phyloP scores from a whole-genome alignment of 2,113 vertebrate species.

The Pyrgilauda ruficollis region DNA sequence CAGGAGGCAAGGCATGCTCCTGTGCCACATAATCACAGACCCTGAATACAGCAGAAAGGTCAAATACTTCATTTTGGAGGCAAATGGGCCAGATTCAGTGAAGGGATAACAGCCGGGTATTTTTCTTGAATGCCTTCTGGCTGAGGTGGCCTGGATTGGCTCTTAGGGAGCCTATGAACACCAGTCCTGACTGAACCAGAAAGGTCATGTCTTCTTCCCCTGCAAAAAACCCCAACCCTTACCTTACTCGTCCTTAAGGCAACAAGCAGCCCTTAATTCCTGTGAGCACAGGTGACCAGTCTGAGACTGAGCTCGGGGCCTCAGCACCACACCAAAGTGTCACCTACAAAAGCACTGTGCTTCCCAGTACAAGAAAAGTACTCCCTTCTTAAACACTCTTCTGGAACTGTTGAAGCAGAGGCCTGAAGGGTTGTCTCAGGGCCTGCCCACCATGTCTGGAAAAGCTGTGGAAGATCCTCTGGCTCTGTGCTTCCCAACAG shows the following conservation, averaged over 20 bases:
- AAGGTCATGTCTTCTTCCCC: not conserved
- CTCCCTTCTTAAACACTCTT: not conserved
- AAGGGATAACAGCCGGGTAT: not conserved
- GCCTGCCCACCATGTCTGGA: not conserved
- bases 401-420: not conserved
- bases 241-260: not conserved
- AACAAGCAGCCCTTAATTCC: not conserved
- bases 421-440: not conserved
- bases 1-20: not conserved
- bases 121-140: slow-evolving; percentile 20
- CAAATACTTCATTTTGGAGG: not conserved
- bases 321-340: not conserved
- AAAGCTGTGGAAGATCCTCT: not conserved
- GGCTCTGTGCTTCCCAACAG: not conserved
- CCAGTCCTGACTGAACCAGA: slow-evolving; percentile 25
- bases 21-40: not conserved
- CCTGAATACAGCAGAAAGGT: not conserved
- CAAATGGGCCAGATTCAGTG: slow-evolving; percentile 1
- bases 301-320: not conserved
- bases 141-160: not conserved
- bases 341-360: not conserved
- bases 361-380: not conserved
- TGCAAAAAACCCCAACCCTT: not conserved
- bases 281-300: not conserved
- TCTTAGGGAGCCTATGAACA: slow-evolving; percentile 25